Evolutionary conservation across 2,888 invertebrate genomes (phyloP).

Genomic region (Drosophila kambysellisi): DNA sequence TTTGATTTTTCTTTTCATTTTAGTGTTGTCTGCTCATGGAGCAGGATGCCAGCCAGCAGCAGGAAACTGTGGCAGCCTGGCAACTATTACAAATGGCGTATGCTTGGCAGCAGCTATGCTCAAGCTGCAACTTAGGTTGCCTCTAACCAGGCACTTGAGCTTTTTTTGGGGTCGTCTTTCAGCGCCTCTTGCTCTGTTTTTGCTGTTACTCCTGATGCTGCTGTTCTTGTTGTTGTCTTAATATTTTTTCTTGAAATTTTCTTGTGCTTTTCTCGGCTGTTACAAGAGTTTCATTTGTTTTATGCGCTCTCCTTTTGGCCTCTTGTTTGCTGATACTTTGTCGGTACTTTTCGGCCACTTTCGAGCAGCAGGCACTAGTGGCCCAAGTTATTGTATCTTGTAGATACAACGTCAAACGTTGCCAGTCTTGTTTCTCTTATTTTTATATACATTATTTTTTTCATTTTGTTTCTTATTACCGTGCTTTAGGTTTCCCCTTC

Average conservation of each 20-base stretch:
- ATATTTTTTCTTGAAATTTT: constrained; percentile 79
- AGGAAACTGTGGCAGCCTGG: constrained; percentile 37
- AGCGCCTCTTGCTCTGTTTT: neutral
- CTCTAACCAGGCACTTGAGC: constrained; percentile 63
- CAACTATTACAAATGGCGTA: constrained; percentile 77
- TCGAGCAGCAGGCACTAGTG: constrained; percentile 70
- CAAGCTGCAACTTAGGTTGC: constrained; percentile 42
- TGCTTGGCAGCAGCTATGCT: constrained; percentile 38
- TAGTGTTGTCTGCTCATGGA: constrained; percentile 39
- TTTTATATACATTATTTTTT: constrained; percentile 9
- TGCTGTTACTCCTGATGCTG: neutral
- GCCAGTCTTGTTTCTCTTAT: constrained; percentile 41
- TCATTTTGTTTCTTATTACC: constrained; percentile 43
- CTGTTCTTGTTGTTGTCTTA: constrained; percentile 63
- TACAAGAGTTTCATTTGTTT: constrained; percentile 81
- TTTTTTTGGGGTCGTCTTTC: constrained; percentile 49
- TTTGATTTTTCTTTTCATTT: constrained; percentile 71
- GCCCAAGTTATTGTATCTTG: constrained; percentile 79
- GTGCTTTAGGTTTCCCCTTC: constrained; percentile 10
- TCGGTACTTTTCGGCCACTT: constrained; percentile 80
- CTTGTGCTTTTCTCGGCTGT: constrained; percentile 73
- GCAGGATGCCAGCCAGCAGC: constrained; percentile 34
- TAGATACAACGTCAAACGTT: constrained; percentile 71
- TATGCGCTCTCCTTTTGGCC: constrained; percentile 77
- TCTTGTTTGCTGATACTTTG: constrained; percentile 81